Base-by-base conservation (phyloP, 92 coral and sea anemone species). In the Parazoanthus atlanticus region DNA sequence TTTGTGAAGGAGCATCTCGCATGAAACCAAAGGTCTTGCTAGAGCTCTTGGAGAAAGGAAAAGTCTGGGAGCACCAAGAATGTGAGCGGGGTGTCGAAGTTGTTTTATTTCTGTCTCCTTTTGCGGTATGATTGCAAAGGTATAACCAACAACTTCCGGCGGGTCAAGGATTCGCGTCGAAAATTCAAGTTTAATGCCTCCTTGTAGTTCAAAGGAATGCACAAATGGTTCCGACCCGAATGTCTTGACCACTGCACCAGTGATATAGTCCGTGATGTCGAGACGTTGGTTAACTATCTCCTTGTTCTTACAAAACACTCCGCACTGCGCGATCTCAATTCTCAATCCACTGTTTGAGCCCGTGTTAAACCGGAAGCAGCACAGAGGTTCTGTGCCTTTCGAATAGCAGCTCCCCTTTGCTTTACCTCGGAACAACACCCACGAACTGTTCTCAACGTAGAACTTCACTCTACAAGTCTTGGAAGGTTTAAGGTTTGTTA, bases 1-100 rank as follows among this genome's bases (percentile, higher is more conserved):
- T 29, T 70, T 84, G 87, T 84, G 87, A 26, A 84, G 67, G 21
- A 84, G 56, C 87, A 67, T 84, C 43, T 84, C 78, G 74, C 87
- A 84, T 21, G 87, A 74, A 49, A 84, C 46, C 32, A 54, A 71
- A 72, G 49, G 66, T 30, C 52, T 46, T 29, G 49, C 87, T 12
- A 84, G 87, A 29, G 87, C 23, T 17, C 23, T 10, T 2, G 69
- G 67, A 3, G 78, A 70, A 7, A 84, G 66, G 74, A 71, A 84
- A 84, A 84, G 87, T 71, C 31, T 70, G 6, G 87, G 87, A 72
- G 76, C 76, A 3, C 78, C 77, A 16, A 84, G 78, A 46, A 84
- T 70, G 19, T 70, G 78, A 12, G 79, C 79, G 40, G 87, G 87
- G 38, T 84, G 87, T 32, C 65, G 78, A 28, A 84, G 28, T 30